Evolutionary conservation across 2,888 invertebrate species (phyloP).

Genomic region (Stictocephala bisonia): DNA sequence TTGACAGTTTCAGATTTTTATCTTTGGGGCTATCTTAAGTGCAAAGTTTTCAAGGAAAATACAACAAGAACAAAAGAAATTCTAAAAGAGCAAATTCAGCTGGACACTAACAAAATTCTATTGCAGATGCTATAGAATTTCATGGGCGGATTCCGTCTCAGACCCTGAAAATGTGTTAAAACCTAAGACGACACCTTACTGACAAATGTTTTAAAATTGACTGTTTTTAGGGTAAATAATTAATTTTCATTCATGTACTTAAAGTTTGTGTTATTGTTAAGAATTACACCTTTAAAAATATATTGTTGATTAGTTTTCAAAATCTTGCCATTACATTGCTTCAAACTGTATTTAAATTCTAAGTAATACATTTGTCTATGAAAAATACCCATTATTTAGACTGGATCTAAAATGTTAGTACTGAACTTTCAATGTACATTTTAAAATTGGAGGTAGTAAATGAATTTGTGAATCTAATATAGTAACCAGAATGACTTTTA

Average conservation of each 20-base stretch:
- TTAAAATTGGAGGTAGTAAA: no score
- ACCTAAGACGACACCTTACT: conserved; percentile 17
- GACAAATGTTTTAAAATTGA: conserved; percentile 1
- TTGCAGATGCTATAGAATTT: conserved; percentile 4
- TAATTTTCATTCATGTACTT: conserved; percentile 19
- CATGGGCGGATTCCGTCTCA: neutral
- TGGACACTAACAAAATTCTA: conserved; percentile 10
- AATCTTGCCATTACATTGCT: no score
- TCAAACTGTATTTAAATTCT: no score
- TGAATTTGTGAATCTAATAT: no score
- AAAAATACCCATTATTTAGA: no score
- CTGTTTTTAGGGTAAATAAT: conserved; percentile 8
- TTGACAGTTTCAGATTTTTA: conserved; percentile 10
- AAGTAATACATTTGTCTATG: no score
- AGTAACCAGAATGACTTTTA: no score
- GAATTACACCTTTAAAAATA: no score
- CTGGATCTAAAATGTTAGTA: no score
- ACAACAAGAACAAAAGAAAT: conserved; percentile 11
- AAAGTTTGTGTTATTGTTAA: no score
- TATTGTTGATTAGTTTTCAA: no score
- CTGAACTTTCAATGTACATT: no score
- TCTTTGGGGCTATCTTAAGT: conserved; percentile 26
- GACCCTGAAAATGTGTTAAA: conserved; percentile 16
- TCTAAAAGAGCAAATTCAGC: conserved; percentile 8
- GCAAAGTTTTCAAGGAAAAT: conserved; percentile 15